Evolutionary conservation across 1,140 invertebrate species (phyloP).

Genomic region (Carposina sasakii): DNA sequence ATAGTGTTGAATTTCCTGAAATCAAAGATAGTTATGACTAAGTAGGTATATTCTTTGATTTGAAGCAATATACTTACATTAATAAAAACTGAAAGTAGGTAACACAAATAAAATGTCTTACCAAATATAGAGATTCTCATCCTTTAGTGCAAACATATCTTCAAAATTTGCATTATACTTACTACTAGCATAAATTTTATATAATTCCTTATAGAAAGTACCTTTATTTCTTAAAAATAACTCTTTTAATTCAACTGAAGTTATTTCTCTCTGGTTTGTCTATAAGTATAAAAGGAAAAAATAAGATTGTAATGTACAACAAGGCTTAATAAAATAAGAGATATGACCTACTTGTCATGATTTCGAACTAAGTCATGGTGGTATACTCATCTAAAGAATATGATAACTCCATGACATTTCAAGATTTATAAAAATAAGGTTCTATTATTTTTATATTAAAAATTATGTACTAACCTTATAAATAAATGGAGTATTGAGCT

Average conservation of each 20-base stretch:
- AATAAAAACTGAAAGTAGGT: constrained; percentile 22
- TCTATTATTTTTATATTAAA: background rate
- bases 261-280: constrained; percentile 44
- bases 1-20: constrained; percentile 82
- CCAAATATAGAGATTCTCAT: constrained; percentile 43
- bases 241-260: constrained; percentile 30
- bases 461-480: constrained; percentile 48
- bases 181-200: constrained; percentile 71
- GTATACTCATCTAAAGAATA: no score
- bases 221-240: constrained; percentile 41
- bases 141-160: constrained; percentile 33
- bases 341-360: background rate
- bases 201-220: constrained; percentile 72
- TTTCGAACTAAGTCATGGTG: background rate
- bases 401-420: background rate
- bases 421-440: background rate
- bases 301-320: constrained; percentile 8
- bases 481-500: constrained; percentile 58
- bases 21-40: constrained; percentile 17
- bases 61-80: constrained; percentile 10
- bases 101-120: constrained; percentile 28
- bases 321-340: no score
- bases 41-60: constrained; percentile 6
- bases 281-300: constrained; percentile 31
- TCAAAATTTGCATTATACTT: constrained; percentile 40